Conservation (phyloP, 2,797 vertebrate genomes). For the Pseudotriccus pelzelni region DNA sequence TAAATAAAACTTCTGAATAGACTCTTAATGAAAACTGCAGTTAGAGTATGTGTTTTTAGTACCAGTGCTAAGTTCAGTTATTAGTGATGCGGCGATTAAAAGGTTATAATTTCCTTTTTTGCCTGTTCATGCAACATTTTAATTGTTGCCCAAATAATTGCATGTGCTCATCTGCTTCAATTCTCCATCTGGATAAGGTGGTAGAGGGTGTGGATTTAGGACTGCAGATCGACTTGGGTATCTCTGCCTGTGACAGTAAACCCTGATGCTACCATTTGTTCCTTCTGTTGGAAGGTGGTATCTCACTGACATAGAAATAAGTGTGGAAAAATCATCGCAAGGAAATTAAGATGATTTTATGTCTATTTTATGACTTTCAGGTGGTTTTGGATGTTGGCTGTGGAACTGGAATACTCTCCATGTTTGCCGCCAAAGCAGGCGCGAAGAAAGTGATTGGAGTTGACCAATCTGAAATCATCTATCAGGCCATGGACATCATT, state of each 20-base stretch:
- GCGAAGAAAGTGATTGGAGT: slow-evolving; percentile 91
- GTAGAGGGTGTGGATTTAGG: neutral
- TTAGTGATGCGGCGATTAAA: neutral
- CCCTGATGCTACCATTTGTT: neutral
- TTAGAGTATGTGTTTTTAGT: neutral
- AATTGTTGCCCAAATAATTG: neutral
- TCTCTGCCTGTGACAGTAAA: neutral
- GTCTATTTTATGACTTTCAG: slow-evolving; percentile 52
- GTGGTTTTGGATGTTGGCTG: slow-evolving; percentile 96
- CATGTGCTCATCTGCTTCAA: neutral
- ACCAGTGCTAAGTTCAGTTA: neutral
- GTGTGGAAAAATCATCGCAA: neutral
- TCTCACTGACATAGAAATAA: neutral
- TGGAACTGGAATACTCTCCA: slow-evolving; percentile 93
- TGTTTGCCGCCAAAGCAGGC: slow-evolving; percentile 93
- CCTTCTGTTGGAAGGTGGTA: neutral
- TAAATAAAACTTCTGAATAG: neutral
- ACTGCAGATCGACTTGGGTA: neutral
- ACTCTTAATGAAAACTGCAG: neutral
- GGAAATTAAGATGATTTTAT: neutral
- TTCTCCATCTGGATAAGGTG: neutral
- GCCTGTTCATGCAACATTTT: neutral
- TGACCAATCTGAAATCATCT: slow-evolving; percentile 95
- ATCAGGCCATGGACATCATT: slow-evolving; percentile 95
- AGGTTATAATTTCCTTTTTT: neutral